Conservation (phyloP, 2,113 vertebrate species). For the Cochlearius cochlearius region DNA sequence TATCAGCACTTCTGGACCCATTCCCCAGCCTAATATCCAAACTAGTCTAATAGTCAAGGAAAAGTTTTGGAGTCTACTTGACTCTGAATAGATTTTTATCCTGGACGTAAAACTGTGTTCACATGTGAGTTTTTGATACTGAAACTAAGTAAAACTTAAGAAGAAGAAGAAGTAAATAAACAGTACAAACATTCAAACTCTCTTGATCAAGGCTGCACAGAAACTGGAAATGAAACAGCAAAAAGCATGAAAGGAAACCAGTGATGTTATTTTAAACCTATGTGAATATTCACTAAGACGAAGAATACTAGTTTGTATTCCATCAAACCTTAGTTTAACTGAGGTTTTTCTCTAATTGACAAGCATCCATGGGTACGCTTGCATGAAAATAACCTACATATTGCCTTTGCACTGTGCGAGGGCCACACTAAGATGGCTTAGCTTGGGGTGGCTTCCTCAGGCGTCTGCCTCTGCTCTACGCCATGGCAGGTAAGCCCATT, state of each 20-base stretch:
- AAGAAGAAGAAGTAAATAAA: not conserved
- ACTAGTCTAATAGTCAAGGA: not conserved
- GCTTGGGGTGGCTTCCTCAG: not conserved
- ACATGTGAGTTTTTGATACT: not conserved
- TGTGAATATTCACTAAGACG: not conserved
- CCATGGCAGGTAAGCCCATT: not conserved
- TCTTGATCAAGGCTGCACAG: not conserved
- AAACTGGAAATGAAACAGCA: not conserved
- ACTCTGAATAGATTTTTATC: not conserved
- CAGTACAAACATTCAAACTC: not conserved
- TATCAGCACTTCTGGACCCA: not conserved
- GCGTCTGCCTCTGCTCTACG: not conserved
- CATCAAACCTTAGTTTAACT: not conserved
- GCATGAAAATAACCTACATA: not conserved
- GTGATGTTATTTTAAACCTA: not conserved
- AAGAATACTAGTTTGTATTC: not conserved
- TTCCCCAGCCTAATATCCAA: not conserved
- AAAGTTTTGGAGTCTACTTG: not conserved
- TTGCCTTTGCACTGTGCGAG: not conserved
- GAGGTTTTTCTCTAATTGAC: not conserved
- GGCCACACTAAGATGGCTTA: not conserved
- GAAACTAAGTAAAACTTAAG: not conserved
- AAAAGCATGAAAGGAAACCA: not conserved
- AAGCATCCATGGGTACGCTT: fast-evolving
- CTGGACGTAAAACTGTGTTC: not conserved